Evolutionary conservation across 2,888 invertebrate species (phyloP).

Genomic region (Gisinianus flammeolus): DNA sequence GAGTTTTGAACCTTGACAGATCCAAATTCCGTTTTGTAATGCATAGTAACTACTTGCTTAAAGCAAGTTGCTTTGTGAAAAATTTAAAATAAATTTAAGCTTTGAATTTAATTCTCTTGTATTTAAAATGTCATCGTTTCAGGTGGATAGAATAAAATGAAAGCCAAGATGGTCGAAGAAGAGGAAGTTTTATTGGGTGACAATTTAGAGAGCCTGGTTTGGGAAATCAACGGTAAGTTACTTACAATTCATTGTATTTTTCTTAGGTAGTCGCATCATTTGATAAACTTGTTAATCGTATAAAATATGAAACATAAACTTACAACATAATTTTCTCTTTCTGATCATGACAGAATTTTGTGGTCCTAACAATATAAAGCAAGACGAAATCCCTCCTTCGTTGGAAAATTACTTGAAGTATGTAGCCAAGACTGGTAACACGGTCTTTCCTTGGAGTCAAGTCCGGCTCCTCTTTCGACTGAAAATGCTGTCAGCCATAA

Average conservation of each 20-base stretch:
- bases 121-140: neutral
- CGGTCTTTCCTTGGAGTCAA: slow-evolving; percentile 88
- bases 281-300: neutral
- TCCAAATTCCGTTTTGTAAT: too few species aligned
- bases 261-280: too few species aligned
- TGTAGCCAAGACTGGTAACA: slow-evolving; percentile 93
- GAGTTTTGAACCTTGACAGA: too few species aligned
- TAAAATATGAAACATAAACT: neutral
- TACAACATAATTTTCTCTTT: slow-evolving; percentile 1
- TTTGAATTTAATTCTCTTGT: neutral
- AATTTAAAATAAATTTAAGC: too few species aligned
- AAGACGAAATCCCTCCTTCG: slow-evolving; percentile 80
- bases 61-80: neutral
- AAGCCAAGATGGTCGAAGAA: slow-evolving; percentile 22
- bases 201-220: slow-evolving; percentile 53
- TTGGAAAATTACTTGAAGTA: slow-evolving; percentile 87
- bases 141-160: slow-evolving; percentile 10
- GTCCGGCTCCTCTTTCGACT: slow-evolving; percentile 75
- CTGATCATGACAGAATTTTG: slow-evolving; percentile 38
- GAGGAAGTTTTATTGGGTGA: slow-evolving; percentile 45
- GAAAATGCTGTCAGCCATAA: slow-evolving; percentile 53
- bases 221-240: slow-evolving; percentile 54
- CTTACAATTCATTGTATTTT: neutral
- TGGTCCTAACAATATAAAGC: slow-evolving; percentile 60
- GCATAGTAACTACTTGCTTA: too few species aligned